These are phyloP conservation scores for Hemiprocne comata DNA, from an alignment of 2,113 vertebrate species.

Conservation along the genomic window DNA sequence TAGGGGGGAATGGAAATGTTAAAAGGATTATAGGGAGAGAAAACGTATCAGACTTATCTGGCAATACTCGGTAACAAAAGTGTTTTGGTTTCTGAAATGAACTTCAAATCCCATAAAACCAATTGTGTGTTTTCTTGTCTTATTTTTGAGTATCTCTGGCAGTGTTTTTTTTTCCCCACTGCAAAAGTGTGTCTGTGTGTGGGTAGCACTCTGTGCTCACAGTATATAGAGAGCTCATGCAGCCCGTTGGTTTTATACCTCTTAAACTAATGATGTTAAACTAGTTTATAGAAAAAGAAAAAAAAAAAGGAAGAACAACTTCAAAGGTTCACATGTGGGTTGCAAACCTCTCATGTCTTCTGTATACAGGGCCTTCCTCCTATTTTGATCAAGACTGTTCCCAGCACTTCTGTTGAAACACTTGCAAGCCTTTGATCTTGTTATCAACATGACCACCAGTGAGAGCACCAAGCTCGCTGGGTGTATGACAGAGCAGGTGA, in stretches of 20 bases:
- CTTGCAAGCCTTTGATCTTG: constrained; percentile 65
- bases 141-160: constrained; percentile 31
- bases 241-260: background rate
- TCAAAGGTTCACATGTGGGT: constrained; percentile 69
- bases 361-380: constrained; percentile 70
- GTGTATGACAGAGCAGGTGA: constrained; percentile 5
- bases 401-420: constrained; percentile 59
- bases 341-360: constrained; percentile 69
- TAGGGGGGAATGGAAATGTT: constrained; percentile 18
- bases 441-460: constrained; percentile 65
- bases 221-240: background rate
- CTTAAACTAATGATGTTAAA: constrained; percentile 59
- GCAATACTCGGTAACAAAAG: constrained; percentile 28
- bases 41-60: constrained; percentile 46
- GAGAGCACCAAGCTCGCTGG: background rate
- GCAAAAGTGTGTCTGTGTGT: background rate
- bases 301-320: background rate
- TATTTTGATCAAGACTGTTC: constrained; percentile 72
- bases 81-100: constrained; percentile 25
- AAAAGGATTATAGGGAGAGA: constrained; percentile 40
- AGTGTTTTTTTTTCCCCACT: background rate
- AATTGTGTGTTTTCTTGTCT: constrained; percentile 36
- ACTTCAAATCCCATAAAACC: constrained; percentile 49
- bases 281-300: constrained; percentile 12
- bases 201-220: background rate